Base-by-base conservation (phyloP, 1,140 invertebrate genomes). In the Polypedilum pembai region DNA sequence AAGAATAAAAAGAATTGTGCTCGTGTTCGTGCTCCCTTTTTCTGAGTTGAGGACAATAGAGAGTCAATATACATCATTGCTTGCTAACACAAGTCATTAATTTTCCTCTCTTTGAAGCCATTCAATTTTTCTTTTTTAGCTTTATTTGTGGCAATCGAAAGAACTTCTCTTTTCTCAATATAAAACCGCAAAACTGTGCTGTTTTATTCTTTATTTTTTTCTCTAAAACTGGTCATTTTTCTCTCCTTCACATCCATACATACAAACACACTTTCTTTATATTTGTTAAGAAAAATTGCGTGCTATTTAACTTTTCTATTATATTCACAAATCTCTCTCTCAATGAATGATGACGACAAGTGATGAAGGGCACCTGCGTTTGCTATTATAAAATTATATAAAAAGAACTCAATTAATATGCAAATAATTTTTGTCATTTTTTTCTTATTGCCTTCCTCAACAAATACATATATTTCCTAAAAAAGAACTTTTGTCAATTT, bases 351-450 rank as follows among this genome's bases (percentile, higher is more conserved):
- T 5, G 24, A 33, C 24, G 24, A 33, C 24, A 33, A 33, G 24
- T 33, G 24, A 33, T 33, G 24, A 33, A 33, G 24, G 24, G 24
- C 41, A 12, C 41, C 15, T 45, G 15, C 8, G 15, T 12, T 15
- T 15, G 45, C 45, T 56, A n/a, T 56, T n/a, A 4, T n/a, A 4
- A 56, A 56, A 56, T 56, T n/a, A 15, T 10, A 45, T n/a, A 15
- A 56, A n/a, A 56, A n/a, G 45, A 56, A 12, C 12, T 56, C 45
- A 56, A 56, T 56, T 56, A 56, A 56, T 56, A 56, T 56, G 45
- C 45, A 56, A 56, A 56, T 56, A 45, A 56, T n/a, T 56, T 56
- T 56, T 56, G 45, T 56, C 45, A 56, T 56, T 56, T 45, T 56
- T 56, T n/a, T 56, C 15, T 15, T 33, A 1, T 33, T 5, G 24